Conservation (phyloP, 2,888 invertebrate species). For the Drymonia ruficornis region DNA sequence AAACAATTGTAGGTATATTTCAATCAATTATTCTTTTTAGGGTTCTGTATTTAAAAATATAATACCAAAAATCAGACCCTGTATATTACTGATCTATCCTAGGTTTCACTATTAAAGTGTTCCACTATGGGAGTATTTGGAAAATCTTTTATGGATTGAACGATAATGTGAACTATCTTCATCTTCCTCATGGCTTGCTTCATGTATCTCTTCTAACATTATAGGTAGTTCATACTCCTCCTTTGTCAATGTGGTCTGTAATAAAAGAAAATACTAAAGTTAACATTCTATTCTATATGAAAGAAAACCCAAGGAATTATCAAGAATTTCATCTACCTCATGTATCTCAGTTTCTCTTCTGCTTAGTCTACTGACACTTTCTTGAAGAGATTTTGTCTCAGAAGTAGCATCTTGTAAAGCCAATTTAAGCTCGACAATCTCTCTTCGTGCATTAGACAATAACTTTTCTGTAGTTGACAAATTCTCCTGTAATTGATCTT, state of each 20-base stretch:
- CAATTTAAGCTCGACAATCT: constrained; percentile 85
- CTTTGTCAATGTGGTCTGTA: constrained; percentile 60
- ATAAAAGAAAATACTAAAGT: constrained; percentile 22
- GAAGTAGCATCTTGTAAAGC: constrained; percentile 87
- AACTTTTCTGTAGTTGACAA: constrained; percentile 84
- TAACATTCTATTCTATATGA: background rate
- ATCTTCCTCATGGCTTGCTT: constrained; percentile 74
- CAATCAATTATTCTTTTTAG: too few relatives aligned
- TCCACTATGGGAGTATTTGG: constrained; percentile 67
- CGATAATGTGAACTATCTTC: constrained; percentile 61
- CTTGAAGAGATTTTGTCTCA: constrained; percentile 85
- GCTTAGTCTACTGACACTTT: constrained; percentile 70
- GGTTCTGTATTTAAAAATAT: too few relatives aligned
- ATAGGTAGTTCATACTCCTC: constrained; percentile 67
- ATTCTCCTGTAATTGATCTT: constrained; percentile 84
- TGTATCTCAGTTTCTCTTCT: constrained; percentile 57
- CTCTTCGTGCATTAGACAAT: constrained; percentile 89
- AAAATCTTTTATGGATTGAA: constrained; percentile 55
- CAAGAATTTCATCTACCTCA: constrained; percentile 53
- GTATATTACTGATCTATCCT: background rate
- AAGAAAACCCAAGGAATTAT: background rate
- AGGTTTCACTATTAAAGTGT: constrained; percentile 51
- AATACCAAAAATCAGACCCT: background rate
- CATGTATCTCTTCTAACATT: constrained; percentile 71
- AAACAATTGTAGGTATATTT: too few relatives aligned